Evolutionary conservation across 2,113 vertebrate genomes (phyloP), one percentile per base, ranked within the genome.

Genomic region (Clinocottus analis): DNA sequence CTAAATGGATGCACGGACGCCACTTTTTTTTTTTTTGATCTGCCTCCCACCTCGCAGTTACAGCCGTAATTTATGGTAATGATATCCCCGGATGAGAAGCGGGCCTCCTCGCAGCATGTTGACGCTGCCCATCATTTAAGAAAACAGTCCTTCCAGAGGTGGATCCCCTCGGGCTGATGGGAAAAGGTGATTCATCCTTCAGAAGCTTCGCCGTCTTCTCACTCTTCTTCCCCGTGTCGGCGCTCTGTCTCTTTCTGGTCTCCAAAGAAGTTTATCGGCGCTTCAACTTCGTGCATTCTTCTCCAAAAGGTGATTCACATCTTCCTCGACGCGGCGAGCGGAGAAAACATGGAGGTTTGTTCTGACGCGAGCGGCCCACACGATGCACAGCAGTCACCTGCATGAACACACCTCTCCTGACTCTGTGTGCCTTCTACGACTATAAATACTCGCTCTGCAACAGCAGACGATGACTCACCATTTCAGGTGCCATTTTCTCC

Each of bases 41-140:
- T 59, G 45, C 75, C 72, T 76, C 83, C 83, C 86, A 69, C 72
- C 77, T 74, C 43, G 41, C 29, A 33, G 23, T 87, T 91, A 80
- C 77, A 19, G 84, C 72, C 37, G 13, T 77, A 90, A 93, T 92
- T 90, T 87, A 92, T 90, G 85, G 73, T 88, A 90, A 93, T 92
- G 72, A 89, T 80, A 70, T 83, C 74, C 47, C 58, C 74, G 16
- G 55, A 69, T 68, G 81, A 86, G 87, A 59, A 80, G 89, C 51
- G 45, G 47, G n/a, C 29, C 7, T 79, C 35, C 43, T 64, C 0
- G 8, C 53, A 2, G 64, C 39, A 16, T 75, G 76, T 89, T 90
- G 85, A 84, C 80, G 49, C 83, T 64, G 63, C 53, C 72, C 65
- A 45, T 75, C 68, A 72, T 76, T 49, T 39, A 19, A 11, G 66